Conservation (phyloP, 2,113 vertebrate species). For the Charina bottae region DNA sequence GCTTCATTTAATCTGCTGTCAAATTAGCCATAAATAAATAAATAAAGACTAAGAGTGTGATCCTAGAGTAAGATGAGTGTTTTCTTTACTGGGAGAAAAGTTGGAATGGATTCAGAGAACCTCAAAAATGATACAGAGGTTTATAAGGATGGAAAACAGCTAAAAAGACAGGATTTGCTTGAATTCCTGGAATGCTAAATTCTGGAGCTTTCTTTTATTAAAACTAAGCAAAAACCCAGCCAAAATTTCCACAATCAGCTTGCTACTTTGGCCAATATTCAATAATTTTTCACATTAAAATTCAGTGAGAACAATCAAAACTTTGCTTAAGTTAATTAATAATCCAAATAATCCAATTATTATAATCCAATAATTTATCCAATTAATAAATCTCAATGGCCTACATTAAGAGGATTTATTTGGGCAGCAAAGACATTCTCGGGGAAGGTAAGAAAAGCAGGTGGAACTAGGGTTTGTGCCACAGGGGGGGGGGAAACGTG, state of each 20-base stretch:
- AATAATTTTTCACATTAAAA: not conserved
- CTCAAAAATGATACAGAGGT: not conserved
- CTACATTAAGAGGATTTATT: not conserved
- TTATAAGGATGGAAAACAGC: not conserved
- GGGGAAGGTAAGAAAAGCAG: no score
- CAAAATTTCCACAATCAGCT: not conserved
- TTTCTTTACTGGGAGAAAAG: not conserved
- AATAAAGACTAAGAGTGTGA: no score
- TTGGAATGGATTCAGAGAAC: not conserved
- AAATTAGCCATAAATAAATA: not conserved
- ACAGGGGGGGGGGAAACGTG: no score
- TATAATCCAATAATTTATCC: no score
- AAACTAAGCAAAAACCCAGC: constrained; percentile 10
- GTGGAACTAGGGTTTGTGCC: no score
- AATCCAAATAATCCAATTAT: no score
- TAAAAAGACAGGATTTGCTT: not conserved
- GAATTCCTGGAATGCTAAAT: not conserved
- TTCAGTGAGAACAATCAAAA: constrained; percentile 5
- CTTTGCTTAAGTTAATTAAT: constrained; percentile 8
- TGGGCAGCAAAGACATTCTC: not conserved
- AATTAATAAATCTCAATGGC: no score
- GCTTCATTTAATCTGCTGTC: not conserved
- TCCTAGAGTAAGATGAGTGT: not conserved
- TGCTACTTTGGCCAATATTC: not conserved
- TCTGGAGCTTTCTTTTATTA: not conserved